These are phyloP conservation scores for Neofelis nebulosa DNA, from an alignment of 2,113 vertebrate species.

Conservation along the genomic window DNA sequence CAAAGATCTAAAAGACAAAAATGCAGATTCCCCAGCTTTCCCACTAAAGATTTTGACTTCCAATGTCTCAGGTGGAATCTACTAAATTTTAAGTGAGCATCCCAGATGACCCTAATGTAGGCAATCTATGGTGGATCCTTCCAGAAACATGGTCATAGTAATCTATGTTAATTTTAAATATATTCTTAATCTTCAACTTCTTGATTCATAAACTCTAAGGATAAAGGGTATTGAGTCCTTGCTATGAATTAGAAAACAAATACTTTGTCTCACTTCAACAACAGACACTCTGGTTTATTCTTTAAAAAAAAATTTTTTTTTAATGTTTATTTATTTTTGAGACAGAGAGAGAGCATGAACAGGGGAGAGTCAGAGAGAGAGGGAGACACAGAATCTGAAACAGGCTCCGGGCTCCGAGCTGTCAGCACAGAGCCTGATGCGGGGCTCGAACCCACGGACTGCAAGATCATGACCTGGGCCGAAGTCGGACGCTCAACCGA, in stretches of 20 bases:
- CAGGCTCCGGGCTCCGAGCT: too few species aligned
- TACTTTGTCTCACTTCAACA: background rate
- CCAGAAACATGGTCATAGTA: background rate
- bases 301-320: background rate
- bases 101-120: background rate
- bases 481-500: too few species aligned
- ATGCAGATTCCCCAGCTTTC: background rate
- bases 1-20: background rate
- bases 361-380: too few species aligned
- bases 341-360: too few species aligned
- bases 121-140: background rate
- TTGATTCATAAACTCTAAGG: constrained; percentile 20
- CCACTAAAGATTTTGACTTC: background rate
- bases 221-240: background rate
- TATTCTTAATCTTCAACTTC: background rate
- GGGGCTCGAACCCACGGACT: too few species aligned
- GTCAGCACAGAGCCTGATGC: too few species aligned
- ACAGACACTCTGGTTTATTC: background rate
- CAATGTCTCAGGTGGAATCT: background rate
- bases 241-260: background rate
- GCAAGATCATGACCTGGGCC: too few species aligned
- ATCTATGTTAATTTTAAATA: background rate
- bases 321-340: too few species aligned
- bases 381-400: too few species aligned
- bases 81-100: background rate